These are phyloP conservation scores for Eulemur coronatus DNA, from an alignment of 2,797 vertebrate genomes.

Conservation along the genomic window DNA sequence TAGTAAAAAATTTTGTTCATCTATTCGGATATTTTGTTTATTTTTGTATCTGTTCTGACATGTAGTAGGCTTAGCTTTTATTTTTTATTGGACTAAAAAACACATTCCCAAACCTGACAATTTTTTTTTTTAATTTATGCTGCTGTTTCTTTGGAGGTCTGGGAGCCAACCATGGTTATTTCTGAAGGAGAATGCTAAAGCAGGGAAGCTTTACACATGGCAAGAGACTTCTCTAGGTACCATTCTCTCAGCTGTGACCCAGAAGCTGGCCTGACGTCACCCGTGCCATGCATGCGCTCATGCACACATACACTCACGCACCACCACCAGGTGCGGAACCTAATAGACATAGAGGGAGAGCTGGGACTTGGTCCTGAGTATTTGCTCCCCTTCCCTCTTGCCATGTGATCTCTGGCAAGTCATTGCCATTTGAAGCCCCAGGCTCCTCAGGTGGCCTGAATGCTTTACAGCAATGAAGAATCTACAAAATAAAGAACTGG, in stretches of 20 bases:
- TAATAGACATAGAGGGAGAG: background rate
- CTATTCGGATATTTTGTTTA: background rate
- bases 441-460: background rate
- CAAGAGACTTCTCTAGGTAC: background rate
- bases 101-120: background rate
- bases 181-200: background rate
- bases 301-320: no score
- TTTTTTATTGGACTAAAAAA: background rate
- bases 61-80: background rate
- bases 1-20: background rate
- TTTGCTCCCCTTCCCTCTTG: background rate
- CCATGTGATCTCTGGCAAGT: background rate
- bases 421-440: background rate
- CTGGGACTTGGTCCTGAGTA: background rate
- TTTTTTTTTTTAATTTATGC: background rate
- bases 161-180: background rate
- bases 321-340: background rate
- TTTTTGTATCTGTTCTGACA: background rate
- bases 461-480: background rate
- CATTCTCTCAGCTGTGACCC: background rate
- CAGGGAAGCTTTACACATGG: background rate
- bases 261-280: background rate
- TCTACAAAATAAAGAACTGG: background rate
- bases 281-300: no score
- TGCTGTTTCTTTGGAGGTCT: background rate